These are phyloP conservation scores for Alectura lathami DNA, from an alignment of 2,113 vertebrate genomes.

Conservation along the genomic window DNA sequence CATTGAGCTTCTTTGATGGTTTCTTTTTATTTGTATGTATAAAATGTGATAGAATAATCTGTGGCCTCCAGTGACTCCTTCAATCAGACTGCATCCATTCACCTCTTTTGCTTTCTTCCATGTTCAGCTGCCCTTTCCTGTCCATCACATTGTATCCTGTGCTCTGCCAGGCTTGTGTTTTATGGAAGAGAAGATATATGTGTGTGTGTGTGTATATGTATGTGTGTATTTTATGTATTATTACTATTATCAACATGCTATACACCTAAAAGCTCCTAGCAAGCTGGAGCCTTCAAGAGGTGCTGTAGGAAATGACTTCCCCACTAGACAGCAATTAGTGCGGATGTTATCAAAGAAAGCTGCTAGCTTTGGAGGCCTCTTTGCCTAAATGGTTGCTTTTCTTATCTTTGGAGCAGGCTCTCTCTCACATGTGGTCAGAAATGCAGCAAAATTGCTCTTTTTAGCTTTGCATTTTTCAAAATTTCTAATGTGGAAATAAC, in stretches of 20 bases:
- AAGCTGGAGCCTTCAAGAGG: constrained; percentile 63
- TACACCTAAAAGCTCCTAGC: constrained; percentile 59
- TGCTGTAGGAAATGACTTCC: constrained; percentile 56
- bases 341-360: constrained; percentile 10
- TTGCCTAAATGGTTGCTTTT: constrained; percentile 36
- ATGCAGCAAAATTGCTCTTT: constrained; percentile 35
- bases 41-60: neutral
- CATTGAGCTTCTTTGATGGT: neutral
- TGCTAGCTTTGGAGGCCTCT: constrained; percentile 49
- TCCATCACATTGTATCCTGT: constrained; percentile 8
- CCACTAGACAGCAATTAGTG: neutral
- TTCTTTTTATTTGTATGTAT: constrained; percentile 20
- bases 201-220: neutral
- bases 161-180: constrained; percentile 33
- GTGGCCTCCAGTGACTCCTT: neutral
- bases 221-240: constrained; percentile 34
- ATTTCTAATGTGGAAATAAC: neutral
- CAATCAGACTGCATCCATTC: neutral
- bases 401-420: constrained; percentile 22
- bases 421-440: constrained; percentile 34
- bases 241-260: constrained; percentile 31
- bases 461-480: constrained; percentile 54
- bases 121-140: neutral
- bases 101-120: constrained; percentile 27
- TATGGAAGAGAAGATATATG: constrained; percentile 32